Conservation (phyloP, 2,888 invertebrate species). For the Calliphora vomitoria region DNA sequence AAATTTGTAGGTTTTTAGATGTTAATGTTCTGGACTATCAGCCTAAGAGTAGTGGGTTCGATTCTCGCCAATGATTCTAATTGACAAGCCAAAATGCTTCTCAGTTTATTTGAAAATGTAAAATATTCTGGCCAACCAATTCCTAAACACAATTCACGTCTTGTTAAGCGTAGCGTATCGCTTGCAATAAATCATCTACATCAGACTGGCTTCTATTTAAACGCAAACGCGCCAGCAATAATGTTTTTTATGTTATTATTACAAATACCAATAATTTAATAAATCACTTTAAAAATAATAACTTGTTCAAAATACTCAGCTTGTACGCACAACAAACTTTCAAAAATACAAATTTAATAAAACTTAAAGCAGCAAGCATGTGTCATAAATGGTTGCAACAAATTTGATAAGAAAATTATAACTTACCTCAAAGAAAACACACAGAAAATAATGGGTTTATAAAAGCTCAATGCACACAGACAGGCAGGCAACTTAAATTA, state of each 20-base stretch:
- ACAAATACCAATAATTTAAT: constrained; percentile 35
- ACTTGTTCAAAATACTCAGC: constrained; percentile 33
- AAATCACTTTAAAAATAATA: constrained; percentile 49
- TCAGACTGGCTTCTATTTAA: not conserved
- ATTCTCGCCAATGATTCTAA: too few species aligned
- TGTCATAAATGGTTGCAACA: constrained; percentile 45
- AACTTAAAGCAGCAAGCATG: constrained; percentile 20
- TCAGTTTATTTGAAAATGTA: too few species aligned
- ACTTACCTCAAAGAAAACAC: not conserved
- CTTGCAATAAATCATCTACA: not conserved
- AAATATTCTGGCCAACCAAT: too few species aligned
- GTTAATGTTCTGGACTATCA: too few species aligned
- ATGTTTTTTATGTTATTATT: not conserved
- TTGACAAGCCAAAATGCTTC: too few species aligned
- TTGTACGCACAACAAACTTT: not conserved
- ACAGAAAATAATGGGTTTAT: constrained; percentile 15
- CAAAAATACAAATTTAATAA: constrained; percentile 10
- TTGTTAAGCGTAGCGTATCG: not conserved
- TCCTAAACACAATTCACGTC: too few species aligned
- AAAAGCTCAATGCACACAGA: not conserved
- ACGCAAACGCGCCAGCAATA: not conserved
- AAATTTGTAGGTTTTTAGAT: too few species aligned
- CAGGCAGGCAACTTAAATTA: constrained; percentile 15
- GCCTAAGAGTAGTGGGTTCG: too few species aligned
- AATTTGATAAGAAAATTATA: constrained; percentile 56